These are phyloP conservation scores for Limonius californicus DNA, from an alignment of 1,140 invertebrate genomes.

Conservation along the genomic window DNA sequence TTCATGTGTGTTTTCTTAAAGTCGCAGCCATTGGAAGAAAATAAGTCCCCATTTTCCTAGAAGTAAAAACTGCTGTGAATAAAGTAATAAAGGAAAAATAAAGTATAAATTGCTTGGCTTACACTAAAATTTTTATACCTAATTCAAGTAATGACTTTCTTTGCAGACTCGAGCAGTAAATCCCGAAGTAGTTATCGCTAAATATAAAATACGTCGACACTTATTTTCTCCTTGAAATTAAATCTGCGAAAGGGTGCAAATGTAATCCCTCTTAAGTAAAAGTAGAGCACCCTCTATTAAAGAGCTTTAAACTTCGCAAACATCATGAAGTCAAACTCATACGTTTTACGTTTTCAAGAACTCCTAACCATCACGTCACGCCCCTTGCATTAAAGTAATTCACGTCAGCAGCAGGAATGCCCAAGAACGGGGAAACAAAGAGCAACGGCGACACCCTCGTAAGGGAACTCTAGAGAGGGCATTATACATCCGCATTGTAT, in stretches of 20 bases:
- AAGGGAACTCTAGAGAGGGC: not conserved
- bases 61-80: too few species aligned
- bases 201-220: conserved; percentile 5
- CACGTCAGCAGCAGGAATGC: conserved; percentile 8
- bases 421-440: not conserved
- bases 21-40: too few species aligned
- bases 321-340: conserved; percentile 19
- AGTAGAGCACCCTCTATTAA: conserved; percentile 26
- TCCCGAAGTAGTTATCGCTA: too few species aligned
- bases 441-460: not conserved
- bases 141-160: too few species aligned
- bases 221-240: conserved; percentile 14
- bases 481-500: conserved; percentile 28
- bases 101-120: too few species aligned
- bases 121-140: too few species aligned
- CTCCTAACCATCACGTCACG: conserved; percentile 2
- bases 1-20: too few species aligned
- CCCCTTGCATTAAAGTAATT: conserved; percentile 13
- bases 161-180: too few species aligned
- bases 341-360: conserved; percentile 19
- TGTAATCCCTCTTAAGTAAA: conserved; percentile 18
- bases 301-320: conserved; percentile 24
- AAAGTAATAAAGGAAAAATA: too few species aligned
- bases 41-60: too few species aligned
- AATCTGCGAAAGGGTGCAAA: conserved; percentile 15